Base-by-base conservation (phyloP, 35 echinoderm and acorn worm species). In the Patiria miniata region DNA sequence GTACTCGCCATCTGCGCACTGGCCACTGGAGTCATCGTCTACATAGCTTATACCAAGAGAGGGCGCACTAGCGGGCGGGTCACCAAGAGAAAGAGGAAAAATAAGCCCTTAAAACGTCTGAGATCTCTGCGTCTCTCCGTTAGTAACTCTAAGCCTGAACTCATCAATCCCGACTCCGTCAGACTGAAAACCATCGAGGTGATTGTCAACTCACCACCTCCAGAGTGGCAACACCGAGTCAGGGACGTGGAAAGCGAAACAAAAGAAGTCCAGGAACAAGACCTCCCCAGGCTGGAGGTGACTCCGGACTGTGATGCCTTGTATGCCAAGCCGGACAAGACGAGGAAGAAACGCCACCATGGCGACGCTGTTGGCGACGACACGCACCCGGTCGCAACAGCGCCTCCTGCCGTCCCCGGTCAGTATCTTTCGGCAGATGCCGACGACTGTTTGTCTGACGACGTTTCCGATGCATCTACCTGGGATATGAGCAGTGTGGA, bases 131-230 rank as follows among this genome's bases (percentile, higher is more conserved):
- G 80, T 23, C 40, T 28, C 8, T 36, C 23, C 4, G 36, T 60
- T 29, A 61, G 34, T 33, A 84, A 12, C 30, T 53, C 52, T 57
- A 51, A 58, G 9, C 22, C 26, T 17, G 22, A 58, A 34, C 10
- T 40, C 51, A 8, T 53, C 34, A 8, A 23, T n/a, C 30, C 37
- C 59, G 53, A 59, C 82, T 33, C 82, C 3, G 52, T 73, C 34
- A 3, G 82, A 19, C 82, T 84, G 21, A 53, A 84, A 37, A 84
- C 82, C 34, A 84, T 84, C 26, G 82, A 84, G 28, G 82, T 84
- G 28, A 58, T 84, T 39, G 82, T 84, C 34, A 84, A 84, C 53
- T 52, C 29, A 40, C 82, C 82, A 10, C 82, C 82, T 37, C 82
- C 82, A 61, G 82, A 61, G 39, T 84, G 82, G 82, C 53, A 84